phyloP scores from a whole-genome alignment of 2,888 invertebrate genomes.

The Atherix ibis region DNA sequence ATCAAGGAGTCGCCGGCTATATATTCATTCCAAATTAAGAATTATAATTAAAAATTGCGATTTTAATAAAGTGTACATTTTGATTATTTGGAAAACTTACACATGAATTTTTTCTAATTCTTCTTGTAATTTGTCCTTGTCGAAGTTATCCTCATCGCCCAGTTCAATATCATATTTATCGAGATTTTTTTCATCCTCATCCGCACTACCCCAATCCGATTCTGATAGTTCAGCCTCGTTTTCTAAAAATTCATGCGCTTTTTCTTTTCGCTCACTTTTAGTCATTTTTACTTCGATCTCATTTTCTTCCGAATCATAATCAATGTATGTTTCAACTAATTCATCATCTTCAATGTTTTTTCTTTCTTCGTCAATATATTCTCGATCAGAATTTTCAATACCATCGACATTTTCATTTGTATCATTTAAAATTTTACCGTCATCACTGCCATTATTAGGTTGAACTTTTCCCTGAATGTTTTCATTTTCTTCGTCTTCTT shows the following conservation, averaged over 20 bases:
- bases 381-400: constrained; percentile 20
- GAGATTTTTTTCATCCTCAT: constrained; percentile 67
- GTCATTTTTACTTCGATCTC: constrained; percentile 39
- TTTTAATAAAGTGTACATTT: neutral
- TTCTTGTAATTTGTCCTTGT: constrained; percentile 57
- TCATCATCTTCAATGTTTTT: constrained; percentile 22
- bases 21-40: neutral
- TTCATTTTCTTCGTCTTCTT: constrained; percentile 14
- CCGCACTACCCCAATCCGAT: constrained; percentile 77
- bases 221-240: constrained; percentile 85
- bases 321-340: constrained; percentile 36
- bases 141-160: constrained; percentile 70
- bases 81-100: constrained; percentile 35
- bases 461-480: constrained; percentile 28
- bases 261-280: constrained; percentile 26
- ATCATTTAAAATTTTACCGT: constrained; percentile 10
- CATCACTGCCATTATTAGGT: constrained; percentile 7
- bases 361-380: constrained; percentile 19
- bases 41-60: neutral
- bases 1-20: constrained; percentile 63
- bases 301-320: constrained; percentile 77
- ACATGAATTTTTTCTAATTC: constrained; percentile 76
- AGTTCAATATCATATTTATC: constrained; percentile 71
- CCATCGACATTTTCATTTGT: constrained; percentile 16
- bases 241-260: constrained; percentile 62